phyloP scores from a whole-genome alignment of 1,140 invertebrate genomes.

The Microplitis demolitor region DNA sequence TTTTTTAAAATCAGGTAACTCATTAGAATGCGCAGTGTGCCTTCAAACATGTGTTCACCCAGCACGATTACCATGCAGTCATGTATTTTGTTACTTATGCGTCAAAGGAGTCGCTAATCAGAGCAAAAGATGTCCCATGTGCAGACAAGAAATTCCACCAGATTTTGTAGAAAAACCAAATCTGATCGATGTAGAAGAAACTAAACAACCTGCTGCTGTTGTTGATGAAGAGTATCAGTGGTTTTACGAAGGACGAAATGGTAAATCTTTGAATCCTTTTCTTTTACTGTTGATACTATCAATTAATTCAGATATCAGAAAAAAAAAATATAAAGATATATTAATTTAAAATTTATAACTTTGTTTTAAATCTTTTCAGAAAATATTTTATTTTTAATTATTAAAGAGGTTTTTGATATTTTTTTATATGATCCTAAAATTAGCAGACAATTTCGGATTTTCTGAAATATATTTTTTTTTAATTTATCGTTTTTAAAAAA shows the following conservation, averaged over 20 bases:
- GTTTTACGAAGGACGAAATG: slow-evolving; percentile 95
- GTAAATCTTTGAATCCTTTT: slow-evolving; percentile 60
- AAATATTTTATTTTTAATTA: no score
- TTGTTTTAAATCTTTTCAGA: no score
- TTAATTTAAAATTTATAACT: no score
- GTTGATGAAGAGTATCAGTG: slow-evolving; percentile 82
- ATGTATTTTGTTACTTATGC: slow-evolving; percentile 95
- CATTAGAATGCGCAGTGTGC: slow-evolving; percentile 89
- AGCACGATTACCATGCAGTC: slow-evolving; percentile 86
- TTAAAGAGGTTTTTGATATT: no score
- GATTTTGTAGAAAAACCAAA: slow-evolving; percentile 86
- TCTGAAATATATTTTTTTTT: not conserved
- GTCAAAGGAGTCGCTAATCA: slow-evolving; percentile 91
- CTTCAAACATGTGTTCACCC: slow-evolving; percentile 88
- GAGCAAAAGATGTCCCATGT: slow-evolving; percentile 85
- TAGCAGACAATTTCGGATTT: no score
- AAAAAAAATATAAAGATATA: no score
- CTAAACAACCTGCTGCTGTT: slow-evolving; percentile 60
- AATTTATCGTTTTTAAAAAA: not conserved
- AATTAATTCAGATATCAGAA: not conserved
- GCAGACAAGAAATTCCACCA: slow-evolving; percentile 78
- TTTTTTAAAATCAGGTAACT: slow-evolving; percentile 32
- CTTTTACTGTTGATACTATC: not conserved
- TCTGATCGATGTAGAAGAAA: slow-evolving; percentile 68
- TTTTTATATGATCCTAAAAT: no score